A percentile compares a stretch with the other conserved stretches of the same genome.
phyloP scores from a whole-genome alignment of 2,888 invertebrate genomes.

The Aquatica leii region DNA sequence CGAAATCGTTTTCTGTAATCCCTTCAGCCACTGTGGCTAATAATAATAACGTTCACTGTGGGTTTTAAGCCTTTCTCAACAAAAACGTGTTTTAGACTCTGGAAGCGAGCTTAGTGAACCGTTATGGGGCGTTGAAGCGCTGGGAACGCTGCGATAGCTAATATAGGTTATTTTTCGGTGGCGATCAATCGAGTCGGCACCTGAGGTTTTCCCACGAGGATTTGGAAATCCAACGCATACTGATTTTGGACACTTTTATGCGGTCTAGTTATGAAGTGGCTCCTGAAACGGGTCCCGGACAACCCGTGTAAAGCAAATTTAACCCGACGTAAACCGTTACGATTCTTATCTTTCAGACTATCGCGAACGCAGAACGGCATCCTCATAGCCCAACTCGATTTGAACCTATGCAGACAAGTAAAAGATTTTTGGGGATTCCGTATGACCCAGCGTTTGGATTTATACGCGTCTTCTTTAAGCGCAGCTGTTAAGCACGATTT shows the following conservation, averaged over 20 bases:
- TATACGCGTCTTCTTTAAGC: conserved; percentile 82
- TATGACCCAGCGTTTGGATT: conserved; percentile 92
- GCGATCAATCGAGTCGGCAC: conserved; percentile 94
- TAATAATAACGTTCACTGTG: conserved; percentile 54
- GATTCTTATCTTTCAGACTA: conserved; percentile 72
- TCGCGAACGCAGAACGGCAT: conserved; percentile 68
- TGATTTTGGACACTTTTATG: conserved; percentile 93
- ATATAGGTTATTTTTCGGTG: conserved; percentile 92
- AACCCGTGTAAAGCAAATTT: too few relatives aligned
- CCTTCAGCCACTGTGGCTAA: conserved; percentile 96
- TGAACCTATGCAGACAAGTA: conserved; percentile 93
- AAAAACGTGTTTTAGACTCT: conserved; percentile 49
- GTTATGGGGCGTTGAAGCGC: conserved; percentile 94
- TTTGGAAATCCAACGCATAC: too few relatives aligned
- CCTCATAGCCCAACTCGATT: conserved; percentile 86
- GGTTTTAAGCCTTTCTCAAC: not conserved
- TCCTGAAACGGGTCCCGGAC: conserved; percentile 92
- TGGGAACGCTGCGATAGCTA: conserved; percentile 96
- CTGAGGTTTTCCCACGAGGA: conserved; percentile 82
- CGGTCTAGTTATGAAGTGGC: conserved; percentile 93
- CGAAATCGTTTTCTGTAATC: conserved; percentile 99
- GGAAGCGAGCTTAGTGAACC: conserved; percentile 85
- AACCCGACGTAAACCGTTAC: too few relatives aligned
- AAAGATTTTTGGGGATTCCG: conserved; percentile 94
- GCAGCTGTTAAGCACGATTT: conserved; percentile 77